These are phyloP conservation scores for Orchestia grillus DNA, from an alignment of 1,140 invertebrate species.

Conservation along the genomic window DNA sequence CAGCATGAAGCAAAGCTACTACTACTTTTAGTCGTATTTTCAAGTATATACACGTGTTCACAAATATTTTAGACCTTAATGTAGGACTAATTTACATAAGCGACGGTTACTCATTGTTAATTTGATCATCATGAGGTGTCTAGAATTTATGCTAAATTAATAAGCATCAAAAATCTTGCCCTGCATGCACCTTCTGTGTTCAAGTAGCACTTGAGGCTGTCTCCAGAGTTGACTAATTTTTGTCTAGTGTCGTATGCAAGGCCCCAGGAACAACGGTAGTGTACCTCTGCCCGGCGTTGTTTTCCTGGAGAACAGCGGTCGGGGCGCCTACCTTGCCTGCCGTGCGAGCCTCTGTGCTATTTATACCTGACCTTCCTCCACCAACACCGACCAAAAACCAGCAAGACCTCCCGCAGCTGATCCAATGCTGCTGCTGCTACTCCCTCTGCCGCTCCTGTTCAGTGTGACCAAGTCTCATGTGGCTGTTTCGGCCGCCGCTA, in stretches of 20 bases:
- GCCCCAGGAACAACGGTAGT: background rate
- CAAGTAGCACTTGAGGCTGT: background rate
- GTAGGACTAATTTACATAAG: background rate
- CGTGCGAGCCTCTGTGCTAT: background rate
- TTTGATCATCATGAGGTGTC: background rate
- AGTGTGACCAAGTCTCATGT: background rate
- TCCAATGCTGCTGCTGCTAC: background rate
- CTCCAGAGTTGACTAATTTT: background rate
- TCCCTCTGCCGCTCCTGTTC: background rate
- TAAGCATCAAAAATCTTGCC: background rate
- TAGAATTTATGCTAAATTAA: background rate
- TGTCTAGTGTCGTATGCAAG: background rate
- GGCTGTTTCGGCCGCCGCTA: background rate
- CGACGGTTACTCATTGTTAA: background rate
- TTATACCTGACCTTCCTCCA: background rate
- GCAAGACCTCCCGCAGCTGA: background rate
- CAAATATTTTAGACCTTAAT: background rate
- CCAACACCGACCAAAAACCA: background rate
- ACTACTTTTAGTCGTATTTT: background rate
- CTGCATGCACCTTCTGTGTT: background rate
- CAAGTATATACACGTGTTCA: background rate
- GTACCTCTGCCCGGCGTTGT: background rate
- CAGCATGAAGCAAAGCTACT: background rate
- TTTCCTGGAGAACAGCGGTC: background rate
- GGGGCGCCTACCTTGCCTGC: background rate